These are phyloP conservation scores for Protobothrops flavoviridis DNA, from an alignment of 2,113 vertebrate species.

Conservation along the genomic window DNA sequence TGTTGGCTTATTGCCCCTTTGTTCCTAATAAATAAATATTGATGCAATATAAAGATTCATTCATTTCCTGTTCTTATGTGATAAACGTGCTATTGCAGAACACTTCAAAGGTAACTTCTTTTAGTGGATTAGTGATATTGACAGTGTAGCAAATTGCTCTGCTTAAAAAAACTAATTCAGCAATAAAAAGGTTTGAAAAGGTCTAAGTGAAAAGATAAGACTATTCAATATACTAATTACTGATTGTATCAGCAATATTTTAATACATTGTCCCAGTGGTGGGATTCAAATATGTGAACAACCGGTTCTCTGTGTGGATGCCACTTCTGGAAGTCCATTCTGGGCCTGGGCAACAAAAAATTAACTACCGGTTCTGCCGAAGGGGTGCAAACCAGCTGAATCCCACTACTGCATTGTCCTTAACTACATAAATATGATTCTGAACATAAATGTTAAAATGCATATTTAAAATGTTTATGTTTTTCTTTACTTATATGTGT, in stretches of 20 bases:
- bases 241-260: not conserved
- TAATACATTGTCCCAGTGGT: not conserved
- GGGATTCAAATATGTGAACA: too few relatives aligned
- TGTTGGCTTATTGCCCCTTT: not conserved
- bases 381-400: too few relatives aligned
- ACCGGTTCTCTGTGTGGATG: too few relatives aligned
- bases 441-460: not conserved
- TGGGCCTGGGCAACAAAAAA: too few relatives aligned
- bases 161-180: not conserved
- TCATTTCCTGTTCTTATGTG: not conserved
- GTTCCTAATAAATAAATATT: not conserved
- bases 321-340: too few relatives aligned
- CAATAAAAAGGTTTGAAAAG: not conserved
- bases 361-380: too few relatives aligned
- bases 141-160: not conserved
- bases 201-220: not conserved
- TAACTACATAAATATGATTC: not conserved
- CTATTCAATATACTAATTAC: not conserved
- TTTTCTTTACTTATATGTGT: not conserved
- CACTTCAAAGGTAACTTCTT: not conserved
- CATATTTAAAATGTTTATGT: not conserved
- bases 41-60: not conserved
- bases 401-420: not conserved
- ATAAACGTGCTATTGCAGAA: not conserved
- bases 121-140: not conserved